phyloP scores from a whole-genome alignment of 2,113 vertebrate species.

The Capricornis sumatraensis region DNA sequence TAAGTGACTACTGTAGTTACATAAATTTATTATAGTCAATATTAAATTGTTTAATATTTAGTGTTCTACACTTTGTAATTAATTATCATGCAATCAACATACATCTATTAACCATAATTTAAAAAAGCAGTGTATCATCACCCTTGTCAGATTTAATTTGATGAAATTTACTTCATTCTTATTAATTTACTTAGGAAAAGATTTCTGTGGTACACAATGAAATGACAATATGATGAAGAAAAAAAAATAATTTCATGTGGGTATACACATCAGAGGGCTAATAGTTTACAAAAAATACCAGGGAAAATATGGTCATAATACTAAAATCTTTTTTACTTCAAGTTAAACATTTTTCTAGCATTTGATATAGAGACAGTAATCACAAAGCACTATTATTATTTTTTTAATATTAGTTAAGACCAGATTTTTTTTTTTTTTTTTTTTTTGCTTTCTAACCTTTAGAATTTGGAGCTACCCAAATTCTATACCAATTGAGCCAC shows the following conservation, averaged over 20 bases:
- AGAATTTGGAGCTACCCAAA: not conserved
- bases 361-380: not conserved
- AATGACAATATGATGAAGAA: not conserved
- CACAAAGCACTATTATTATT: not conserved
- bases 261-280: not conserved
- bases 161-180: constrained; percentile 41
- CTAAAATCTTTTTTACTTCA: not conserved
- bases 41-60: constrained; percentile 52
- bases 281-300: not conserved
- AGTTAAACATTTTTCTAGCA: not conserved
- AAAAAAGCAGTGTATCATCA: constrained; percentile 36
- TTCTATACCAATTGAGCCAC: too few species aligned
- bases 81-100: constrained; percentile 36
- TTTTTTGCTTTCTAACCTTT: not conserved
- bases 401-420: not conserved
- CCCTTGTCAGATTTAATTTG: constrained; percentile 41
- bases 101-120: constrained; percentile 46
- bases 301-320: not conserved
- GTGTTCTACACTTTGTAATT: constrained; percentile 36
- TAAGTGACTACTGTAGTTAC: not conserved
- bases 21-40: constrained; percentile 41
- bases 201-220: not conserved
- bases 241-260: not conserved
- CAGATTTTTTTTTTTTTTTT: not conserved
- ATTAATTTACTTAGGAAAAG: constrained; percentile 18